phyloP scores from a whole-genome alignment of 2,113 vertebrate species.

The Cyanoderma ruficeps region DNA sequence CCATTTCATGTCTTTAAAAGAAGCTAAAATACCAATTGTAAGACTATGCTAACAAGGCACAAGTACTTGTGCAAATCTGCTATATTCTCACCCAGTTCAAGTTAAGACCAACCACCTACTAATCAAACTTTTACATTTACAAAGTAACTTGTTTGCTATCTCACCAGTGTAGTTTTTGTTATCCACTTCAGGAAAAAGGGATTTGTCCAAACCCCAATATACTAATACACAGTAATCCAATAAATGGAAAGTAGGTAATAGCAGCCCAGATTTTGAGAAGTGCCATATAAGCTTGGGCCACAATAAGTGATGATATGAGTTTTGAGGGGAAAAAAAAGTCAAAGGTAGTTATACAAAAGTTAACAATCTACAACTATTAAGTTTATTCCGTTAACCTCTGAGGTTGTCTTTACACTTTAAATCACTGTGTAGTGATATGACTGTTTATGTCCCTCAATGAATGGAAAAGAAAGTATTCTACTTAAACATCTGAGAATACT shows the following conservation, averaged over 20 bases:
- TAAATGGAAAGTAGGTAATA: background rate
- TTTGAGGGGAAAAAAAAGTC: background rate
- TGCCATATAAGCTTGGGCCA: background rate
- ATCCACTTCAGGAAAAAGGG: background rate
- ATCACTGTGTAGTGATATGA: background rate
- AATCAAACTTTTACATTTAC: background rate
- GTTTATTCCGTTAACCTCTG: background rate
- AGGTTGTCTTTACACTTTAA: background rate
- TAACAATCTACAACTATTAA: background rate
- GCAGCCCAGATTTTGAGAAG: background rate
- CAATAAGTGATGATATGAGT: background rate
- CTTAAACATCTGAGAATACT: background rate
- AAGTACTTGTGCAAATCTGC: slow-evolving; percentile 61
- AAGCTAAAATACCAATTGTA: slow-evolving; percentile 17
- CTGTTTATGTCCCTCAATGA: background rate
- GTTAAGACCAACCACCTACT: background rate
- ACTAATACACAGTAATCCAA: background rate
- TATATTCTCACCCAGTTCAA: slow-evolving; percentile 21
- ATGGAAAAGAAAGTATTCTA: background rate
- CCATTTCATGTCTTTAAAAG: background rate
- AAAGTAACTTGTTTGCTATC: background rate
- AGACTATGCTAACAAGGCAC: slow-evolving; percentile 68
- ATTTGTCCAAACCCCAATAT: background rate
- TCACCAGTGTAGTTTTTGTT: background rate
- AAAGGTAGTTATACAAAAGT: background rate